A percentile compares a stretch with the other conserved stretches of the same genome.
Conservation (phyloP, 2,888 invertebrate species). For the Drepanosiphum platanoidis region DNA sequence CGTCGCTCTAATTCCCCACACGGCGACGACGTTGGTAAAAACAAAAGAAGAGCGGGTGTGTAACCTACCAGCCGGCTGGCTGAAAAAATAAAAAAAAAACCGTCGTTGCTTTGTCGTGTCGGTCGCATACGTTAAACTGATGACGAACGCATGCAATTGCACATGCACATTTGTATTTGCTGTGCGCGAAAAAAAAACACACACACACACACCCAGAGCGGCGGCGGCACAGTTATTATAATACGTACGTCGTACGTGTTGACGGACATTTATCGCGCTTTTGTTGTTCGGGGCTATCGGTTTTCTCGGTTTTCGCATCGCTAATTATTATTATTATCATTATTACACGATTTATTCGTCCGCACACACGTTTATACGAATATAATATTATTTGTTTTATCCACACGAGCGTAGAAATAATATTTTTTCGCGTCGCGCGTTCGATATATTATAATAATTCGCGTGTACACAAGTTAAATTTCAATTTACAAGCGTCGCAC, state of each 20-base stretch:
- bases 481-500: too few species aligned
- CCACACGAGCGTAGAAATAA: too few species aligned
- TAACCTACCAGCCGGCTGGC: neutral
- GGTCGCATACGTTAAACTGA: neutral
- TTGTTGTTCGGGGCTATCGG: neutral
- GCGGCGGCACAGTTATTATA: too few species aligned
- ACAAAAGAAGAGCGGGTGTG: neutral
- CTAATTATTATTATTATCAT: neutral
- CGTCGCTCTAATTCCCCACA: neutral
- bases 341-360: too few species aligned
- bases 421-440: too few species aligned
- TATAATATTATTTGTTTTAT: too few species aligned
- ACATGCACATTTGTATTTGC: conserved; percentile 22
- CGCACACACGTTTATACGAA: too few species aligned
- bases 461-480: too few species aligned
- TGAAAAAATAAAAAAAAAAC: neutral
- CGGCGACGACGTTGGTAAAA: too few species aligned
- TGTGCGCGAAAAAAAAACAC: neutral
- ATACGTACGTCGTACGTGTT: neutral
- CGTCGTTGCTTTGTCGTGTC: neutral
- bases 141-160: conserved; percentile 1
- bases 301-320: neutral
- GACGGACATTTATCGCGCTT: neutral
- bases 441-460: too few species aligned
- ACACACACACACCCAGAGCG: neutral